Evolutionary conservation across 2,113 vertebrate species (phyloP), one percentile per base, ranked within the genome.

Genomic region (Apeltes quadracus): DNA sequence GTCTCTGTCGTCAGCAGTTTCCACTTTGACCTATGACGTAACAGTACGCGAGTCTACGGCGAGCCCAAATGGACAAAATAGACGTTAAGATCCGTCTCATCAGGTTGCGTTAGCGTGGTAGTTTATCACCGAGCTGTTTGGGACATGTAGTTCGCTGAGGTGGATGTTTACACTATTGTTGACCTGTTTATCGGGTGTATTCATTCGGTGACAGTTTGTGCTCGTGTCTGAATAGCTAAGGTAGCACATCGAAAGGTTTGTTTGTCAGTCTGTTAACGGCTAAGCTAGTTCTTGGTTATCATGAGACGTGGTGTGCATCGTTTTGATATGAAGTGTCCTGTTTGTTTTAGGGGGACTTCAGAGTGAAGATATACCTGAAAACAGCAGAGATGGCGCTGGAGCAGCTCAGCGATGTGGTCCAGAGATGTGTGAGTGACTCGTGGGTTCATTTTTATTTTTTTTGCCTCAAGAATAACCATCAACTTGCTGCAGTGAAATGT

Each of bases 381-480:
- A 41, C 72, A 73, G 62, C 70, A 65, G 81, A 18, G 79, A 99
- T 98, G 97, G 95, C 97, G 61, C 87, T 97, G 81, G 95, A 97
- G 78, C 95, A 97, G 84, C 91, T 99, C 91, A 95, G 94, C 74
- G 94, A 94, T 79, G 89, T 99, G 85, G 93, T 98, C 87, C 94
- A 95, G 85, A 96, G 93, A 97, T 98, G 97, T 3, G 97, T 99
- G 94, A 97, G 98, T 95, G 48, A n/a, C 9, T 48, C 46, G 3
- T 7, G 46, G 15, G 46, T 48, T 22, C 20, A 8, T 10, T n/a
- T 48, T 5, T 9, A 2, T n/a, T 10, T n/a, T 48, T 5, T 9
- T 7, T n/a, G 41, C 20, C 46, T 51, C 13, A 23, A 23, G 48
- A 51, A 51, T 13, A 12, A 23, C 48, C 5, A 51, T 53, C 50